Evolutionary conservation across 2,888 invertebrate species (phyloP).

Genomic region (Watsonalla cultraria): DNA sequence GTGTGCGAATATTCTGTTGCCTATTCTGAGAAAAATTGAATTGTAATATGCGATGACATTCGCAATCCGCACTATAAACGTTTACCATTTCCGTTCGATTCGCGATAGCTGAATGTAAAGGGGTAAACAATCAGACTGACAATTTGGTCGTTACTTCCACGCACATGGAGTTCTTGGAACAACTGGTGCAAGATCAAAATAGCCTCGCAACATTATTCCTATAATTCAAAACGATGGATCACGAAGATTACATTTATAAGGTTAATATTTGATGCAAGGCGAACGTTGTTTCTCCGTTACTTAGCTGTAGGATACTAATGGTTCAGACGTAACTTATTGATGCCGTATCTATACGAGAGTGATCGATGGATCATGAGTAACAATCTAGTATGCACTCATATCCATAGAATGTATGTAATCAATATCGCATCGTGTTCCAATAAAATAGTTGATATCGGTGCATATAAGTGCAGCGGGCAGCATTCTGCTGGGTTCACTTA

Average conservation of each 20-base stretch:
- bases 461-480: constrained; percentile 26
- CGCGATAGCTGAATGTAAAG: constrained; percentile 32
- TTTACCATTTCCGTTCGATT: constrained; percentile 52
- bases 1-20: neutral
- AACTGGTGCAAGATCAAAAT: constrained; percentile 36
- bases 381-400: constrained; percentile 12
- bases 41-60: constrained; percentile 15
- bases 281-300: neutral
- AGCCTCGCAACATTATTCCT: constrained; percentile 36
- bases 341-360: neutral
- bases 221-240: constrained; percentile 21
- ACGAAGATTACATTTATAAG: neutral
- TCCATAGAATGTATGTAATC: constrained; percentile 19
- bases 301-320: neutral
- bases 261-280: too few relatives aligned
- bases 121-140: constrained; percentile 30
- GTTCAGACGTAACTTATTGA: neutral
- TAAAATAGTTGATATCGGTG: constrained; percentile 21
- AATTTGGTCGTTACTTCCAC: constrained; percentile 14
- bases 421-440: constrained; percentile 30
- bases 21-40: neutral
- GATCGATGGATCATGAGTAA: neutral
- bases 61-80: constrained; percentile 21
- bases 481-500: constrained; percentile 58
- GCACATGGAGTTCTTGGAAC: constrained; percentile 35